Evolutionary conservation across 1,140 invertebrate genomes (phyloP).

Genomic region (Calephelis nemesis): DNA sequence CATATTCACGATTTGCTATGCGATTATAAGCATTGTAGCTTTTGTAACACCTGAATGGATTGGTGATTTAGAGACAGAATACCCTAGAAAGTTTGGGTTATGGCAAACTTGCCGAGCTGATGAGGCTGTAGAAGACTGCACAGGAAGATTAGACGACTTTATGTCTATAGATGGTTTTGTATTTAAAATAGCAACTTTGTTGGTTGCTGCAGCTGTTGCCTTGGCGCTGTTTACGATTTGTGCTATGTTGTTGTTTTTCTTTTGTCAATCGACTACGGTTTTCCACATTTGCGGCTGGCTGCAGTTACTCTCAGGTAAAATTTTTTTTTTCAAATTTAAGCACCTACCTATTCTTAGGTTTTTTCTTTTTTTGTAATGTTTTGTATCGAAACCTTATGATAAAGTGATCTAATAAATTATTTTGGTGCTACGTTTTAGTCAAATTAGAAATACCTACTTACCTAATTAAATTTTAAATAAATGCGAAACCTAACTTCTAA

Average conservation of each 20-base stretch:
- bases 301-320: constrained; percentile 94
- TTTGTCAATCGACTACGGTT: constrained; percentile 95
- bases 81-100: constrained; percentile 94
- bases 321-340: background rate
- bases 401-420: too few relatives aligned
- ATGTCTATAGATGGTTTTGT: constrained; percentile 87
- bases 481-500: too few relatives aligned
- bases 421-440: too few relatives aligned
- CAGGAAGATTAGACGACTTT: constrained; percentile 91
- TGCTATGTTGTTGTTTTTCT: constrained; percentile 95
- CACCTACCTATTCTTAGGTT: too few relatives aligned
- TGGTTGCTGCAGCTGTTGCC: constrained; percentile 92
- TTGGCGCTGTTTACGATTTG: constrained; percentile 92
- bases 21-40: constrained; percentile 95
- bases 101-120: constrained; percentile 91
- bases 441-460: too few relatives aligned
- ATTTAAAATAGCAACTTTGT: constrained; percentile 89
- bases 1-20: constrained; percentile 97
- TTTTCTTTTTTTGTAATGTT: too few relatives aligned
- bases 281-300: constrained; percentile 96
- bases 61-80: constrained; percentile 89
- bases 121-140: constrained; percentile 87
- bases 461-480: too few relatives aligned
- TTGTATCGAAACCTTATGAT: too few relatives aligned
- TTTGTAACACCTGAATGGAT: constrained; percentile 98